A percentile compares a stretch with the other conserved stretches of the same genome.
Conservation (phyloP, 2,113 vertebrate species). For the Eupsittula cactorum region DNA sequence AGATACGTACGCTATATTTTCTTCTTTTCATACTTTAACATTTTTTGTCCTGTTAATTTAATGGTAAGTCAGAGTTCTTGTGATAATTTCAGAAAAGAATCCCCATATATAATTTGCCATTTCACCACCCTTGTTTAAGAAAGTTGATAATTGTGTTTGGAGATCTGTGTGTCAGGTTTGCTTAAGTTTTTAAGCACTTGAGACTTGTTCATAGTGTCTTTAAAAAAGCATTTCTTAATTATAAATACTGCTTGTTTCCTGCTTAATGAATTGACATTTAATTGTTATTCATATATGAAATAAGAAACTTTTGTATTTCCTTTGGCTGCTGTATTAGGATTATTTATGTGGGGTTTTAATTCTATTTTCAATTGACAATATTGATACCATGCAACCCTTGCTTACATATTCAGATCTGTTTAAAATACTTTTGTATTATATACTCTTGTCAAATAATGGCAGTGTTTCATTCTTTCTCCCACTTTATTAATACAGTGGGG, state of each 20-base stretch:
- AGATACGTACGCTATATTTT: background rate
- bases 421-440: background rate
- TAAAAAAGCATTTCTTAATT: background rate
- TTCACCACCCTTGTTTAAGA: background rate
- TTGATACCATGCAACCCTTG: background rate
- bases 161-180: background rate
- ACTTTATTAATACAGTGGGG: background rate
- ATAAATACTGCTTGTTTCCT: background rate
- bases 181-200: background rate
- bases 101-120: background rate
- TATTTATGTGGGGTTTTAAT: background rate
- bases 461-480: background rate
- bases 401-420: background rate
- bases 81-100: background rate
- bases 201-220: background rate
- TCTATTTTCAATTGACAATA: background rate
- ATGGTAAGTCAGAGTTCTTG: background rate
- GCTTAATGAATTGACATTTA: background rate
- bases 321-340: background rate
- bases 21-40: background rate
- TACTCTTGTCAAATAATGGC: background rate
- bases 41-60: background rate
- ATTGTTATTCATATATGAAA: background rate
- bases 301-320: background rate
- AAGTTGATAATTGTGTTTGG: background rate